These are phyloP conservation scores for Zonotrichia leucophrys DNA, from an alignment of 2,113 vertebrate genomes.

Conservation along the genomic window DNA sequence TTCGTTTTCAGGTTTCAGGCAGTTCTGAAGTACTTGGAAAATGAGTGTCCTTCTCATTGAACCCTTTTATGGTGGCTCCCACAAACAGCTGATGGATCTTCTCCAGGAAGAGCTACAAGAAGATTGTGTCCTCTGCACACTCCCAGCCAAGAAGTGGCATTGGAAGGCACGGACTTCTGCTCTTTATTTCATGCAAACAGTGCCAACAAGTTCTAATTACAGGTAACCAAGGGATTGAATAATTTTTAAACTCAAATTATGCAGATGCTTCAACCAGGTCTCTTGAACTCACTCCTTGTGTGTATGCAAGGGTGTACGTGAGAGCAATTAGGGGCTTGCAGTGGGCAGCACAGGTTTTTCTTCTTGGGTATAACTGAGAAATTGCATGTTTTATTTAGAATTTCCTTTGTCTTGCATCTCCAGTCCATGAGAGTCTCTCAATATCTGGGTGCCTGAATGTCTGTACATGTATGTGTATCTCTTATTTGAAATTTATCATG, in stretches of 20 bases:
- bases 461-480: accelerated
- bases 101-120: slow-evolving; percentile 78
- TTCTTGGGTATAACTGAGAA: not conserved
- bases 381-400: not conserved
- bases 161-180: slow-evolving; percentile 92
- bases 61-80: slow-evolving; percentile 94
- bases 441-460: not conserved
- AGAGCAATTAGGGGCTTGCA: not conserved
- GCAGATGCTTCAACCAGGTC: not conserved
- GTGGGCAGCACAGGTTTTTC: not conserved
- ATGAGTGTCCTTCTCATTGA: slow-evolving; percentile 88
- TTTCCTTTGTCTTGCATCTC: not conserved
- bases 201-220: slow-evolving; percentile 80
- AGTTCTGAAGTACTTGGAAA: not conserved
- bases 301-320: not conserved
- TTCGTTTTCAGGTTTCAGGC: slow-evolving; percentile 15
- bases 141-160: slow-evolving; percentile 97
- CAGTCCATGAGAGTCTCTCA: not conserved
- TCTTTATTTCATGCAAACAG: slow-evolving; percentile 86
- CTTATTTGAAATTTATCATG: not conserved
- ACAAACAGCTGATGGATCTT: slow-evolving; percentile 91
- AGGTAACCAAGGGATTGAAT: slow-evolving; percentile 73
- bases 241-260: not conserved
- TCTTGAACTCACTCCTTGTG: not conserved
- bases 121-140: slow-evolving; percentile 77